Evolutionary conservation across 2,797 vertebrate species (phyloP).

Genomic region (Emys orbicularis): DNA sequence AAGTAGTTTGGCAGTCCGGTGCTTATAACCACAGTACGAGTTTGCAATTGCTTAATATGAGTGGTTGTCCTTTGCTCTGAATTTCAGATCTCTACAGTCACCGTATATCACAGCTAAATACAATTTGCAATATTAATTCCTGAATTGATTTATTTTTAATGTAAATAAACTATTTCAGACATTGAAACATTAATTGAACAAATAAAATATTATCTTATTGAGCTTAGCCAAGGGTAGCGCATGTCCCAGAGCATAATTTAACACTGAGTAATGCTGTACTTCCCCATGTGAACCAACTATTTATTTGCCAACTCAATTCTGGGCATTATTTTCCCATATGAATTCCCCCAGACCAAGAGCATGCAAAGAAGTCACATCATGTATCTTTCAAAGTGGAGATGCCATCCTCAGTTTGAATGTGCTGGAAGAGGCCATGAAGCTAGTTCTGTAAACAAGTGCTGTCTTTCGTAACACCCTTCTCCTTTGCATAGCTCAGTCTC

Average conservation of each 20-base stretch:
- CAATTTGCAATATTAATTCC: neutral
- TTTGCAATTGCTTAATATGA: neutral
- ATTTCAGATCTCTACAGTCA: slow-evolving; percentile 34
- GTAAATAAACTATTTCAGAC: neutral
- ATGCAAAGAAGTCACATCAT: neutral
- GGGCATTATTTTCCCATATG: neutral
- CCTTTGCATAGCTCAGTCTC: neutral
- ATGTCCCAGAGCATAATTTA: neutral
- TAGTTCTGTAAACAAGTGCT: neutral
- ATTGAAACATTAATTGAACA: neutral
- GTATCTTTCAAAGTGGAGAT: neutral
- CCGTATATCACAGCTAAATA: neutral
- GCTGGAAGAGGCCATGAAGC: neutral
- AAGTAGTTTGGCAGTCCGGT: neutral
- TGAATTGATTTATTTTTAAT: neutral
- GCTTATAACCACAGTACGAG: neutral
- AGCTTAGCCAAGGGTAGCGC: neutral
- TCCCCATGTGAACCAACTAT: neutral
- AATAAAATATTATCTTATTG: neutral
- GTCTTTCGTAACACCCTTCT: neutral
- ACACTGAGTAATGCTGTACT: neutral
- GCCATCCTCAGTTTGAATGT: neutral
- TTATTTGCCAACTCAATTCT: neutral
- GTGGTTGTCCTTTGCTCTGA: slow-evolving; percentile 5
- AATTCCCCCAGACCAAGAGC: neutral